Evolutionary conservation across 2,113 vertebrate genomes (phyloP).

Genomic region (Myotis yumanensis): DNA sequence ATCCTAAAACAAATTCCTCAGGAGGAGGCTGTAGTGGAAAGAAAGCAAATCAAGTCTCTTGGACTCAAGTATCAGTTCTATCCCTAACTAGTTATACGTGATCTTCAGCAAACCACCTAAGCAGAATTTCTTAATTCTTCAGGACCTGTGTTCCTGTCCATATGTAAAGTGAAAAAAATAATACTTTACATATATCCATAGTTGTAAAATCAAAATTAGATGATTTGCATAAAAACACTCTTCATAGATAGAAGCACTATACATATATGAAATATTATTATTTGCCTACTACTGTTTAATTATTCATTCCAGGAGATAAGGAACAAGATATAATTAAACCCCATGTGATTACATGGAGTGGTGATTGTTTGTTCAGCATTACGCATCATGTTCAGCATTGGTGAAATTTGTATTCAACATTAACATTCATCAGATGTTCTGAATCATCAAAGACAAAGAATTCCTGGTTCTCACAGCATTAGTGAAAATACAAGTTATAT

Average conservation of each 20-base stretch:
- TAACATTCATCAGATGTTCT: not conserved
- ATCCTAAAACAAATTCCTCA: not conserved
- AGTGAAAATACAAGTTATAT: not conserved
- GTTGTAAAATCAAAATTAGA: not conserved
- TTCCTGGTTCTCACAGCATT: not conserved
- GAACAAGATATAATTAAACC: not conserved
- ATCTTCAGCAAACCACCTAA: not conserved
- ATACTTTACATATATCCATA: not conserved
- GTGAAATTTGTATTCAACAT: too few species aligned
- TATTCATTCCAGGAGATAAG: not conserved
- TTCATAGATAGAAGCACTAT: not conserved
- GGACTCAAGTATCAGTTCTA: not conserved
- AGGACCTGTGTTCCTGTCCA: not conserved
- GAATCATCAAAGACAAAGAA: slow-evolving; percentile 23
- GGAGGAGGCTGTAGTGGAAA: not conserved
- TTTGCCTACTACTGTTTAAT: slow-evolving; percentile 6
- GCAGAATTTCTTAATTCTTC: not conserved
- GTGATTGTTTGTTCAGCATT: not conserved
- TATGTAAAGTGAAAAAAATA: not conserved
- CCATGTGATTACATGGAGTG: not conserved
- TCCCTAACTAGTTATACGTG: not conserved
- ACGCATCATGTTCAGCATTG: not conserved
- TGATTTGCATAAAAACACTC: not conserved
- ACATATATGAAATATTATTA: not conserved
- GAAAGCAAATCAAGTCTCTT: not conserved